phyloP scores from a whole-genome alignment of 2,113 vertebrate species.

The Monarcha castaneiventris region DNA sequence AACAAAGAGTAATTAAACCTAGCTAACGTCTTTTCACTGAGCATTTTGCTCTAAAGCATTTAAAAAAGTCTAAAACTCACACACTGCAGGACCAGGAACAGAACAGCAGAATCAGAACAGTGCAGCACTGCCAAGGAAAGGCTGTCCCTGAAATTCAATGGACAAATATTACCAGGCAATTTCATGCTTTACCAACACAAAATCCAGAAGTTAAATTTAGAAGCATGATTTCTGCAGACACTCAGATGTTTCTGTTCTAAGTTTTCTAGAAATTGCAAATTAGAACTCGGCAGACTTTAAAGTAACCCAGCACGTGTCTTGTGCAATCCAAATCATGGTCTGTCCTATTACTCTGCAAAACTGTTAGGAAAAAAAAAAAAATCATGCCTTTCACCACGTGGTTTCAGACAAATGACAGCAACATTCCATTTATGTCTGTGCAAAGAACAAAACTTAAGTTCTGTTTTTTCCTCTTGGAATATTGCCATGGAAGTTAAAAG shows the following conservation, averaged over 20 bases:
- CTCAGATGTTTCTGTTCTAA: conserved; percentile 25
- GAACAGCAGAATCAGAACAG: background rate
- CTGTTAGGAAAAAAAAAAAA: conserved; percentile 5
- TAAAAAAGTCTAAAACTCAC: background rate
- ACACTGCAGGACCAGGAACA: background rate
- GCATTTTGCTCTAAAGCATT: background rate
- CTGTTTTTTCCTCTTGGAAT: conserved; percentile 7
- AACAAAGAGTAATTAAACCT: background rate
- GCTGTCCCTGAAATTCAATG: background rate
- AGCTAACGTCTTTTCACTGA: background rate
- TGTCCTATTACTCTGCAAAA: conserved; percentile 19
- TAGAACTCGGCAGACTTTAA: conserved; percentile 35
- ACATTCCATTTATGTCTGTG: background rate
- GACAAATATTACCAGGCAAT: background rate
- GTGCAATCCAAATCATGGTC: conserved; percentile 26
- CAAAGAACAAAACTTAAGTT: background rate
- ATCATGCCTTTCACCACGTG: conserved; percentile 15
- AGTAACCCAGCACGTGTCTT: conserved; percentile 24
- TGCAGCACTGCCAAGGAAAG: background rate
- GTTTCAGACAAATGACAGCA: conserved; percentile 40
- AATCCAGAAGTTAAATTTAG: conserved; percentile 31
- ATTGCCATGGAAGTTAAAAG: background rate
- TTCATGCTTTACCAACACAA: background rate
- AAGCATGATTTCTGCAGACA: conserved; percentile 33
- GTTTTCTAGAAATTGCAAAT: conserved; percentile 41